A percentile compares a stretch with the other conserved stretches of the same genome.
phyloP scores from a whole-genome alignment of 1,140 invertebrate species.

The Mercenaria mercenaria region DNA sequence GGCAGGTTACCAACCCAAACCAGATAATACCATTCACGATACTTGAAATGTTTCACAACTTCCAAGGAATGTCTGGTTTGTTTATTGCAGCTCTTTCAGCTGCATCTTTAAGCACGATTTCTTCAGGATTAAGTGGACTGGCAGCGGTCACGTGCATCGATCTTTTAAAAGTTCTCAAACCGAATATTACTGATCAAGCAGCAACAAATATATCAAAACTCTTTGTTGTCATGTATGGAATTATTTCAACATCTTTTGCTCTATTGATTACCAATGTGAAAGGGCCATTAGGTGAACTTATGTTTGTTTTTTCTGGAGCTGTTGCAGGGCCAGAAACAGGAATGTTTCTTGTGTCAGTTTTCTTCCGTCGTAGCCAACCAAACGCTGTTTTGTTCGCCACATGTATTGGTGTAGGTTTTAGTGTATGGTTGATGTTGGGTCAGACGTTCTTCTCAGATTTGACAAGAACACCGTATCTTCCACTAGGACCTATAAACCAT shows the following conservation, averaged over 20 bases:
- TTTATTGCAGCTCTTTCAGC: not conserved
- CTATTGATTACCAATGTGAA: not conserved
- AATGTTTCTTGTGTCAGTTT: not conserved
- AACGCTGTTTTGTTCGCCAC: not conserved
- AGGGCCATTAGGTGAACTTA: not conserved
- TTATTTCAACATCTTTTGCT: not conserved
- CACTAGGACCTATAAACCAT: not conserved
- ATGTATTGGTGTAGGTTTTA: not conserved
- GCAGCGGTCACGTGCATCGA: not conserved
- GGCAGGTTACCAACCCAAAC: not conserved
- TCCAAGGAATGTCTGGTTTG: not conserved
- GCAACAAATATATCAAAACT: not conserved
- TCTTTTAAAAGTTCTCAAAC: not conserved
- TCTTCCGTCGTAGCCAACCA: not conserved
- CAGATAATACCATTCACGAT: not conserved
- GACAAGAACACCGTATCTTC: not conserved
- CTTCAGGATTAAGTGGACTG: not conserved
- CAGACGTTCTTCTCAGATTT: not conserved
- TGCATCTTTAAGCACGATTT: constrained; percentile 17
- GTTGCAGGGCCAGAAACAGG: constrained; percentile 2
- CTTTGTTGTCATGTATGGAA: not conserved
- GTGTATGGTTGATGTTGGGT: not conserved
- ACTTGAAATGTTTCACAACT: not conserved
- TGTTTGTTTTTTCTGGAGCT: not conserved
- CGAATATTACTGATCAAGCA: not conserved